phyloP scores from a whole-genome alignment of 2,888 invertebrate genomes.

The Dasypolia templi region DNA sequence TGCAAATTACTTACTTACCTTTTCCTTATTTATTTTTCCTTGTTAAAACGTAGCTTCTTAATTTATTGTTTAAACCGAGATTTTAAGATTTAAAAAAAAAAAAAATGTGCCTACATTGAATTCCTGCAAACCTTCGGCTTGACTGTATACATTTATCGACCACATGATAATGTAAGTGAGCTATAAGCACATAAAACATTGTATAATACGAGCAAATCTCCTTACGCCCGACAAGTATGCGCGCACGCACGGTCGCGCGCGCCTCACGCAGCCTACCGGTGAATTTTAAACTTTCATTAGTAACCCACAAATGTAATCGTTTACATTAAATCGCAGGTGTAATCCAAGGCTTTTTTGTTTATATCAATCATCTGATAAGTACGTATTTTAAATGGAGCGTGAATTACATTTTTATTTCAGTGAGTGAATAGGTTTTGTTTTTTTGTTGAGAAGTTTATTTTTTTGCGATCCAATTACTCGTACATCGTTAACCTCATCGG shows the following conservation, averaged over 20 bases:
- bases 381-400: slow-evolving; percentile 75
- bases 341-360: slow-evolving; percentile 81
- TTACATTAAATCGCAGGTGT: slow-evolving; percentile 80
- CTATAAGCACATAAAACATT: slow-evolving; percentile 56
- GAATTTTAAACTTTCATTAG: slow-evolving; percentile 81
- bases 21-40: background rate
- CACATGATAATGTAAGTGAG: slow-evolving; percentile 41
- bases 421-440: slow-evolving; percentile 15
- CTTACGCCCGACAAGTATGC: slow-evolving; percentile 52
- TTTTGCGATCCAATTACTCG: background rate
- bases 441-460: background rate
- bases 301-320: slow-evolving; percentile 78
- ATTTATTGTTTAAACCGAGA: background rate
- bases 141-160: slow-evolving; percentile 24
- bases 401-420: slow-evolving; percentile 60
- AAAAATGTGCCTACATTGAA: background rate
- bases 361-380: slow-evolving; percentile 76
- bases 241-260: slow-evolving; percentile 54
- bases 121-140: background rate
- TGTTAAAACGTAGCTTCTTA: background rate
- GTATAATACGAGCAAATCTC: slow-evolving; percentile 63
- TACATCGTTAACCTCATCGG: background rate
- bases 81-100: background rate
- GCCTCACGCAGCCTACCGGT: slow-evolving; percentile 62
- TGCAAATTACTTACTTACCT: background rate